Evolutionary conservation across 2,113 vertebrate genomes (phyloP).

Genomic region (Poeciliopsis prolifica): DNA sequence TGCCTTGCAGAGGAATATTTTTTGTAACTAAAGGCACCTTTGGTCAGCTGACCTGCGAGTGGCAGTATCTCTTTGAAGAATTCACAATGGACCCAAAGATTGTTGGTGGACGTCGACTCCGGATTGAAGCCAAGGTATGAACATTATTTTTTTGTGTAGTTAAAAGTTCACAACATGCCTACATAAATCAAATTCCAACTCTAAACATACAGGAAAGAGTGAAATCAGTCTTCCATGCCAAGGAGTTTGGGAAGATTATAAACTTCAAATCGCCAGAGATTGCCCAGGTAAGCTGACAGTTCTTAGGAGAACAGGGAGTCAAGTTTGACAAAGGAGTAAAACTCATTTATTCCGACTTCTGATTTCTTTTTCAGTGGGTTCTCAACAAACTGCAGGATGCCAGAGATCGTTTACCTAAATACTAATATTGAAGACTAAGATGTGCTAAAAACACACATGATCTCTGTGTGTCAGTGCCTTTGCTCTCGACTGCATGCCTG

Average conservation of each 20-base stretch:
- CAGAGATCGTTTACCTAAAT: conserved; percentile 86
- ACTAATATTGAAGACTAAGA: conserved; percentile 34
- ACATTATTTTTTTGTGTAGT: neutral
- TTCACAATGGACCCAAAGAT: conserved; percentile 96
- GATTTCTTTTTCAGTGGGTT: conserved; percentile 86
- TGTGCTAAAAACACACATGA: neutral
- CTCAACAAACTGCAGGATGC: conserved; percentile 92
- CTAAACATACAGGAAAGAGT: conserved; percentile 88
- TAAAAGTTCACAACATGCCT: neutral
- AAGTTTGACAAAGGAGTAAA: neutral
- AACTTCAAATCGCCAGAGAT: conserved; percentile 93
- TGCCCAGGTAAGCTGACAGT: conserved; percentile 83
- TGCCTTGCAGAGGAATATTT: conserved; percentile 85
- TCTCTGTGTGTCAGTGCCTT: conserved; percentile 78
- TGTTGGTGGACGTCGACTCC: conserved; percentile 86
- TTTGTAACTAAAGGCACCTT: conserved; percentile 97
- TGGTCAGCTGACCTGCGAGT: conserved; percentile 96
- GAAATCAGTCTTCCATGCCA: conserved; percentile 97
- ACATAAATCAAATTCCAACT: neutral
- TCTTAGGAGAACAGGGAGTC: neutral
- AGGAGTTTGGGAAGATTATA: conserved; percentile 98
- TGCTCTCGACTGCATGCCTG: conserved; percentile 62
- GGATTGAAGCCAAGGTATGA: conserved; percentile 95
- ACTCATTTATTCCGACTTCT: neutral
- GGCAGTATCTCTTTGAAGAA: conserved; percentile 96